Evolutionary conservation across 1,140 invertebrate species (phyloP).

Genomic region (Camponotus vicinus): DNA sequence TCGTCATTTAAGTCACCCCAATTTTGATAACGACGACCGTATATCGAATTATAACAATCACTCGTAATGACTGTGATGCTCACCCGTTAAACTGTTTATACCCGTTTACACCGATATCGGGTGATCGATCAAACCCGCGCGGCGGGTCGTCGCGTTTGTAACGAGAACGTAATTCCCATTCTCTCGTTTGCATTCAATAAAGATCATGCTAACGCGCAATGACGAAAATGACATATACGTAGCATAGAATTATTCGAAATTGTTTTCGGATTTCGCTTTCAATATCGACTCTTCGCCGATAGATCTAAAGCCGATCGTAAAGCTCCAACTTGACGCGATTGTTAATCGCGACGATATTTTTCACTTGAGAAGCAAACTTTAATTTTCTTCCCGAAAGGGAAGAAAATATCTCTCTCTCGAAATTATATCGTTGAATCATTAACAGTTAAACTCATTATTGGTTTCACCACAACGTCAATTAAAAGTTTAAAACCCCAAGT

Average conservation of each 20-base stretch:
- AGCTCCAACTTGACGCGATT: conserved; percentile 2
- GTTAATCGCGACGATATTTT: neutral
- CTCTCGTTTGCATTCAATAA: conserved; percentile 63
- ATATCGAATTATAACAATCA: conserved; percentile 64
- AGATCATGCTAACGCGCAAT: conserved; percentile 59
- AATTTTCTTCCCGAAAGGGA: neutral
- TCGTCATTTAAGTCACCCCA: conserved; percentile 63
- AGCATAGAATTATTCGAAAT: conserved; percentile 16
- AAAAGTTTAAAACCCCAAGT: conserved; percentile 12
- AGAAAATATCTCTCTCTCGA: neutral
- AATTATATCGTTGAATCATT: neutral
- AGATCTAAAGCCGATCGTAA: neutral
- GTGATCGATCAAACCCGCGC: conserved; percentile 58
- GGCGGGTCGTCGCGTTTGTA: conserved; percentile 57
- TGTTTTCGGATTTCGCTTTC: conserved; percentile 45
- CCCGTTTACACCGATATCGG: conserved; percentile 61
- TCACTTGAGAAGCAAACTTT: neutral
- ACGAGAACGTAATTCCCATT: conserved; percentile 63
- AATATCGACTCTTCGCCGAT: conserved; percentile 1
- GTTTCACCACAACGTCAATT: neutral
- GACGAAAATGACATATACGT: conserved; percentile 57
- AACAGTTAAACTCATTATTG: neutral
- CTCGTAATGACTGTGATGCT: conserved; percentile 63
- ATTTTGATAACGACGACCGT: conserved; percentile 61
- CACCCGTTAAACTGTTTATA: conserved; percentile 64